Conservation (phyloP, 2,113 vertebrate genomes). For the Mirza zaza region DNA sequence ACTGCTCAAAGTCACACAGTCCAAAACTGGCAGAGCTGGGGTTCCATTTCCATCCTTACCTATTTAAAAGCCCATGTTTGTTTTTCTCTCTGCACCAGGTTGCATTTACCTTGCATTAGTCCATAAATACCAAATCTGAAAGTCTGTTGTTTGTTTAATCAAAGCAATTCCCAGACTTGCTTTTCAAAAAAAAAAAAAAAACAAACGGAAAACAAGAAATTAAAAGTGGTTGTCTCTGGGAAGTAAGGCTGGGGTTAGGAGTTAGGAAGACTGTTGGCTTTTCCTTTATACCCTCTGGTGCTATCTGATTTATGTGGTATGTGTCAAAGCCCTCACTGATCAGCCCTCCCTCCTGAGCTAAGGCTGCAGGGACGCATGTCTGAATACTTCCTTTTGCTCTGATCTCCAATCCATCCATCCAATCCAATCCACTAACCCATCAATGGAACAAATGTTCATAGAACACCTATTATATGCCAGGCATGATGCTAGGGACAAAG, state of each 20-base stretch:
- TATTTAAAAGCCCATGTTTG: constrained; percentile 7
- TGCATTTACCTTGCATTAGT: neutral
- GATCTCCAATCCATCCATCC: neutral
- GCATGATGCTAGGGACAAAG: neutral
- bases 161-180: constrained; percentile 25
- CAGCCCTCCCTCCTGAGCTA: neutral
- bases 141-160: constrained; percentile 19
- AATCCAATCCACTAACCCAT: neutral
- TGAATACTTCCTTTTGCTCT: constrained; percentile 32
- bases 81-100: neutral
- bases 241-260: neutral
- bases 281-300: constrained; percentile 23
- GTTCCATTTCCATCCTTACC: neutral
- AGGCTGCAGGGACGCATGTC: neutral
- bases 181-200: constrained; percentile 7
- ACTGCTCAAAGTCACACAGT: neutral
- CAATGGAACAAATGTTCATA: neutral
- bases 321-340: neutral
- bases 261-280: neutral
- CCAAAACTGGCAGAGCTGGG: neutral
- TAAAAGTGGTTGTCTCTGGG: neutral
- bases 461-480: neutral
- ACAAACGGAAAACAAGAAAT: neutral
- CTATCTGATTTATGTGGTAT: neutral
- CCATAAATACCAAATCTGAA: constrained; percentile 9